A percentile compares a stretch with the other conserved stretches of the same genome.
These are phyloP conservation scores for Arbacia lixula DNA, from an alignment of 53 echinoderm and acorn worm genomes.

Conservation along the genomic window DNA sequence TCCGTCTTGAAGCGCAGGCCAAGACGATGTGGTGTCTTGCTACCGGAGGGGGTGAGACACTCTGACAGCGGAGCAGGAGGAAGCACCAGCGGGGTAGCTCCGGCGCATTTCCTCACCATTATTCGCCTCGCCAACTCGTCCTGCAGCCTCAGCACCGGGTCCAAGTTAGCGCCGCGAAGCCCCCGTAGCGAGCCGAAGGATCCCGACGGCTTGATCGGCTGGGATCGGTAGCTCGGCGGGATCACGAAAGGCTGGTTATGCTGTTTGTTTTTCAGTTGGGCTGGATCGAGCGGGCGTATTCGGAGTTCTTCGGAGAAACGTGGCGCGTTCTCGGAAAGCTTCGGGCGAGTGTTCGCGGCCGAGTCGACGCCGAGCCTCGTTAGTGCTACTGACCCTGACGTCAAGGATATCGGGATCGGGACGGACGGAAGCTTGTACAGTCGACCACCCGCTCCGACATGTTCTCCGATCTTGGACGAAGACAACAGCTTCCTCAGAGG, in stretches of 20 bases:
- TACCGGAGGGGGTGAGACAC: constrained; percentile 75
- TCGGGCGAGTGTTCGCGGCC: background rate
- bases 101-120: constrained; percentile 3
- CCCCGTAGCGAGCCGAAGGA: constrained; percentile 3
- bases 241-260: constrained; percentile 51
- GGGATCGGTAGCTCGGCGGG: constrained; percentile 45
- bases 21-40: constrained; percentile 74
- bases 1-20: constrained; percentile 92
- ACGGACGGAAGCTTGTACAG: background rate
- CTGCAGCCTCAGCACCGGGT: constrained; percentile 29
- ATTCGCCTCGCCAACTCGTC: constrained; percentile 28
- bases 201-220: constrained; percentile 5
- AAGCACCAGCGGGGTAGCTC: constrained; percentile 53
- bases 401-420: constrained; percentile 12
- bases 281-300: background rate
- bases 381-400: constrained; percentile 7
- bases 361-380: constrained; percentile 4
- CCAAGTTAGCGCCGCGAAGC: background rate
- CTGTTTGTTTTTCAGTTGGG: constrained; percentile 10
- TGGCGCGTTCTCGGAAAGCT: constrained; percentile 8
- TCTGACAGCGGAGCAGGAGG: constrained; percentile 88
- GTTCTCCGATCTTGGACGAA: constrained; percentile 44
- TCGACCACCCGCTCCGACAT: background rate
- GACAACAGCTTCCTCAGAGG: constrained; percentile 24
- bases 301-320: background rate